phyloP scores from a whole-genome alignment of 2,888 invertebrate genomes.

The Xestia sexstrigata region DNA sequence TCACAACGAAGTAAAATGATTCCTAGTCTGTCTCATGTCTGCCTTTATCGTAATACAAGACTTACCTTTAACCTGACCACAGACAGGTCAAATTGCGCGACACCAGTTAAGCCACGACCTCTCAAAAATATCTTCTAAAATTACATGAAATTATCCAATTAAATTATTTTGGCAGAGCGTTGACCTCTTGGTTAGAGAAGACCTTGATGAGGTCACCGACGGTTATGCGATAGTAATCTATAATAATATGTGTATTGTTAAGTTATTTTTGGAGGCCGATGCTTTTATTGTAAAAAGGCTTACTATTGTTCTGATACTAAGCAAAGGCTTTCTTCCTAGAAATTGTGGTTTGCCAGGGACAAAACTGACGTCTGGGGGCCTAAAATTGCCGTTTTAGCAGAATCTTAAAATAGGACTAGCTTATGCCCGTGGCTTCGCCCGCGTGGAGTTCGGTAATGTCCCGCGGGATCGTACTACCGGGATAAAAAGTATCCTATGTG shows the following conservation, averaged over 20 bases:
- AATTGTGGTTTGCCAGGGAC: no score
- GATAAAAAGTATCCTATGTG: no score
- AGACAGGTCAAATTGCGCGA: neutral
- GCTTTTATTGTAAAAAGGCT: neutral
- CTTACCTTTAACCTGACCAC: slow-evolving; percentile 10
- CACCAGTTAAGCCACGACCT: slow-evolving; percentile 17
- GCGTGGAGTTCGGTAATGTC: no score
- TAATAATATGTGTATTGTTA: slow-evolving; percentile 36
- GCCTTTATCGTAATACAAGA: neutral
- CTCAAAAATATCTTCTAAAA: slow-evolving; percentile 54
- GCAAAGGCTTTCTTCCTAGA: neutral
- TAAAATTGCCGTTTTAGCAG: no score
- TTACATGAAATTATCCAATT: slow-evolving; percentile 78
- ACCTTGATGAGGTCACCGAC: slow-evolving; percentile 80
- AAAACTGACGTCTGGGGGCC: no score
- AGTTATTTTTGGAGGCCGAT: slow-evolving; percentile 22
- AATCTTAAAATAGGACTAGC: no score
- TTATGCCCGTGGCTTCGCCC: no score
- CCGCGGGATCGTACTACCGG: no score
- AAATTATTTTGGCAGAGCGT: slow-evolving; percentile 70
- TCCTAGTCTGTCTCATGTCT: no score
- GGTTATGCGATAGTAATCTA: slow-evolving; percentile 52
- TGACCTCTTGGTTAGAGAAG: slow-evolving; percentile 68
- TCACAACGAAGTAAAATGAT: no score
- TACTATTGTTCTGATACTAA: neutral